Evolutionary conservation across 2,888 invertebrate genomes (phyloP).

Genomic region (Priocnemis perturbator): DNA sequence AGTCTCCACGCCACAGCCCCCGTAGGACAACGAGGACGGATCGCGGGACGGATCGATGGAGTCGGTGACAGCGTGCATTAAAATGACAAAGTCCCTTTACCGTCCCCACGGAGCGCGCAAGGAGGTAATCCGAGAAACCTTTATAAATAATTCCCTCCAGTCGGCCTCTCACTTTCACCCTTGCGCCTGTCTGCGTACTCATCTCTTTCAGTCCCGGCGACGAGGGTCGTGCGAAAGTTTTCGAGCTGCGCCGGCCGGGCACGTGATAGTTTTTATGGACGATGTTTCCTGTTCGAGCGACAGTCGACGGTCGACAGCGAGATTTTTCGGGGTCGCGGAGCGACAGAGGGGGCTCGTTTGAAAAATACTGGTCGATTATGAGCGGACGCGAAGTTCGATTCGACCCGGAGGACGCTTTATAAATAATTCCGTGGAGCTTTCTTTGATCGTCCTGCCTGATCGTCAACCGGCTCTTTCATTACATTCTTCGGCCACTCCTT

Average conservation of each 20-base stretch:
- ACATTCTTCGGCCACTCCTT: constrained; percentile 5
- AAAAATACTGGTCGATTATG: constrained; percentile 35
- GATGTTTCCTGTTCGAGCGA: too few species aligned
- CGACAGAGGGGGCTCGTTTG: too few species aligned
- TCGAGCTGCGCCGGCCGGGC: not conserved
- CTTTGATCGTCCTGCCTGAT: constrained; percentile 4
- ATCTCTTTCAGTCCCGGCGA: not conserved
- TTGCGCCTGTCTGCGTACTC: constrained; percentile 4
- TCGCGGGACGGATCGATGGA: constrained; percentile 12
- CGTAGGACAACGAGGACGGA: not conserved
- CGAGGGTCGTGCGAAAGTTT: not conserved
- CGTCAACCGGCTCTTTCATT: not conserved
- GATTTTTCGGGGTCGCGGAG: too few species aligned
- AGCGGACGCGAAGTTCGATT: constrained; percentile 34
- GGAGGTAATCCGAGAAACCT: constrained; percentile 31
- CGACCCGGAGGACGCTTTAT: constrained; percentile 36
- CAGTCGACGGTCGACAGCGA: too few species aligned
- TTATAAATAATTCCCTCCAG: constrained; percentile 40
- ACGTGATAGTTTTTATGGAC: too few species aligned
- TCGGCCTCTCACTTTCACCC: constrained; percentile 6
- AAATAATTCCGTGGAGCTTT: constrained; percentile 43
- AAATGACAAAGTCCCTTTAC: constrained; percentile 17
- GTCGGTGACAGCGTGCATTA: not conserved
- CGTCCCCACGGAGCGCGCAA: constrained; percentile 4
- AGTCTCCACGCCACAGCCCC: not conserved